phyloP scores from a whole-genome alignment of 2,113 vertebrate species.

The Phaetusa simplex region DNA sequence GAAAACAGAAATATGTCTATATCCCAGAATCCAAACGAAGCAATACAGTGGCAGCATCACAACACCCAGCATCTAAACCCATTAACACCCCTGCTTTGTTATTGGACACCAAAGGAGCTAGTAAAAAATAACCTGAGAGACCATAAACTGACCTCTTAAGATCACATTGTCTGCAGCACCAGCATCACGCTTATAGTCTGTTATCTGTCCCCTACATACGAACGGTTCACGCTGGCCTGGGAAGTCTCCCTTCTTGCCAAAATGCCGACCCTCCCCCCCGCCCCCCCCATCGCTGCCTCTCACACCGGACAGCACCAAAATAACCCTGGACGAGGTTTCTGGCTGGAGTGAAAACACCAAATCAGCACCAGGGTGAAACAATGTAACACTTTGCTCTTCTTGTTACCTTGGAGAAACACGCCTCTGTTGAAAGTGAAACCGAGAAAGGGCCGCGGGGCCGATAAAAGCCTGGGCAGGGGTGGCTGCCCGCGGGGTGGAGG shows the following conservation, averaged over 20 bases:
- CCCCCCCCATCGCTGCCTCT: not conserved
- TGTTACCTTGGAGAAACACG: not conserved
- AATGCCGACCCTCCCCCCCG: not conserved
- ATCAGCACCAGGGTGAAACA: not conserved
- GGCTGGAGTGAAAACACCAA: not conserved
- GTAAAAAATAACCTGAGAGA: not conserved
- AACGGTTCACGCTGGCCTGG: not conserved
- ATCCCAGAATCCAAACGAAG: not conserved
- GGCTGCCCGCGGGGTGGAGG: rapidly evolving
- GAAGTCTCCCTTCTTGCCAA: not conserved
- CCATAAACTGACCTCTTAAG: not conserved
- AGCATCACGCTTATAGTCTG: not conserved
- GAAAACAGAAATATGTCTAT: not conserved
- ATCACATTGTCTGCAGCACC: not conserved
- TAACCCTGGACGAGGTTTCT: rapidly evolving
- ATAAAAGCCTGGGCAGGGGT: not conserved
- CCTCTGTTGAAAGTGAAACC: not conserved
- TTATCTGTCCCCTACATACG: not conserved
- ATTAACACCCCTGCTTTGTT: not conserved
- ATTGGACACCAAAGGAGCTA: rapidly evolving
- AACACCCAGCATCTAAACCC: not conserved
- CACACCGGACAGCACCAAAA: not conserved
- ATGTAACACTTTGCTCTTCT: not conserved
- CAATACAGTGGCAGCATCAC: not conserved
- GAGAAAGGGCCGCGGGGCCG: not conserved